A percentile compares a stretch with the other conserved stretches of the same genome.
Evolutionary conservation across 1,140 invertebrate species (phyloP).

Genomic region (Pachyrhynchus sulphureomaculatus): DNA sequence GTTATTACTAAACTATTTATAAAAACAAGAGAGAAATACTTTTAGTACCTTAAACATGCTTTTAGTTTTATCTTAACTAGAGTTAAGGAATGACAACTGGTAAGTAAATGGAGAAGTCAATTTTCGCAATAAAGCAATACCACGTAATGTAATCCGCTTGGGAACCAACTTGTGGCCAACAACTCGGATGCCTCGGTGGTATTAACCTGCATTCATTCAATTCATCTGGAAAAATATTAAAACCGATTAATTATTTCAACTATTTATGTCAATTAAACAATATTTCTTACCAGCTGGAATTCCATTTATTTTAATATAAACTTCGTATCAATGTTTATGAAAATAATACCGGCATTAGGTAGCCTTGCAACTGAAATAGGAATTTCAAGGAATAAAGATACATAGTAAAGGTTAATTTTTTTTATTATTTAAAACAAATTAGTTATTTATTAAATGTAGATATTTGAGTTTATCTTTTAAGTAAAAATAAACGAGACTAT

Average conservation of each 20-base stretch:
- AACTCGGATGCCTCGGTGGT: slow-evolving; percentile 10
- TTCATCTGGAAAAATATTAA: slow-evolving; percentile 26
- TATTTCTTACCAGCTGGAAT: slow-evolving; percentile 19
- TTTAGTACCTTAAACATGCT: no score
- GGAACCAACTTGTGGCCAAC: background rate
- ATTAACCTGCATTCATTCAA: slow-evolving; percentile 16
- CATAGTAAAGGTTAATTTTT: background rate
- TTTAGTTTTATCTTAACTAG: no score
- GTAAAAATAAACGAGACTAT: no score
- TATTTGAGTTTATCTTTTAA: no score
- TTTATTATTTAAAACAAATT: no score
- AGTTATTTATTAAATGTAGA: no score
- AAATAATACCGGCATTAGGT: slow-evolving; percentile 8
- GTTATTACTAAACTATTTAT: no score
- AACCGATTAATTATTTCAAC: slow-evolving; percentile 19
- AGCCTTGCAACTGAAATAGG: slow-evolving; percentile 2
- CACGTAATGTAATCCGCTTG: slow-evolving; percentile 21
- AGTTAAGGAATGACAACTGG: slow-evolving; percentile 5
- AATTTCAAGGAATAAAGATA: slow-evolving; percentile 6
- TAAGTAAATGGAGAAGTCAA: background rate
- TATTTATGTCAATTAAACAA: slow-evolving; percentile 26
- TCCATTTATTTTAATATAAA: slow-evolving; percentile 8
- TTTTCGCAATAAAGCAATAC: slow-evolving; percentile 17
- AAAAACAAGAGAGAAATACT: no score
- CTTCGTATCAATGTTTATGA: slow-evolving; percentile 6